Evolutionary conservation across 1,140 invertebrate genomes (phyloP), one percentile per base, ranked within the genome.

Genomic region (Temnothorax longispinosus): DNA sequence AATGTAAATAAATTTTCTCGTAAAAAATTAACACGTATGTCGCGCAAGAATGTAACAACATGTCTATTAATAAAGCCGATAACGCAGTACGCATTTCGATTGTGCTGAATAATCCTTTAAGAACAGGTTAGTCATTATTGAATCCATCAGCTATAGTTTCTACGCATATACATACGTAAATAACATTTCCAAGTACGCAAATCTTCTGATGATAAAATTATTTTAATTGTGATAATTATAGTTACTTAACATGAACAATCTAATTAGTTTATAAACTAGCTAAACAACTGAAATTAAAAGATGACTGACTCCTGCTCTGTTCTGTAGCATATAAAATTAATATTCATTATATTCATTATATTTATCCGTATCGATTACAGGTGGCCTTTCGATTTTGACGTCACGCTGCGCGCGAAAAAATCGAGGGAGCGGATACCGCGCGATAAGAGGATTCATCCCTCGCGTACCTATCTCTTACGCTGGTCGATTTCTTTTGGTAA

Each of bases 11-110:
- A 41, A 27, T 27, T 41, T 41, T 3, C 35, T 71, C 7, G 2
- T 72, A 72, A 72, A 18, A 50, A 11, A 52, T 32, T 50, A 52
- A n/a, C 2, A 47, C n/a, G 67, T 11, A 8, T 44, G 64, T 5
- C 4, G 13, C 2, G 13, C 5, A 15, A 69, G 11, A 47, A 69
- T 3, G 11, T 41, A 65, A 65, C 38, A 67, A 21, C 5, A 35
- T 6, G 13, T 35, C 41, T 77, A 58, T 62, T 62, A 62, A 60
- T 76, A 77, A 47, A 76, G 47, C 8, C 7, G 27, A 77, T 77
- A 76, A 60, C 54, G 52, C 15, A 35, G 18, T 1, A 2, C 58
- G 54, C 8, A n/a, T 47, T 60, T 27, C 3, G 21, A 78, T 50
- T 35, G 7, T 62, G 27, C 10, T 38, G 41, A 78, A n/a, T 77